Base-by-base conservation (phyloP, 2,888 invertebrate genomes). In the Pharmacophagus antenor region DNA sequence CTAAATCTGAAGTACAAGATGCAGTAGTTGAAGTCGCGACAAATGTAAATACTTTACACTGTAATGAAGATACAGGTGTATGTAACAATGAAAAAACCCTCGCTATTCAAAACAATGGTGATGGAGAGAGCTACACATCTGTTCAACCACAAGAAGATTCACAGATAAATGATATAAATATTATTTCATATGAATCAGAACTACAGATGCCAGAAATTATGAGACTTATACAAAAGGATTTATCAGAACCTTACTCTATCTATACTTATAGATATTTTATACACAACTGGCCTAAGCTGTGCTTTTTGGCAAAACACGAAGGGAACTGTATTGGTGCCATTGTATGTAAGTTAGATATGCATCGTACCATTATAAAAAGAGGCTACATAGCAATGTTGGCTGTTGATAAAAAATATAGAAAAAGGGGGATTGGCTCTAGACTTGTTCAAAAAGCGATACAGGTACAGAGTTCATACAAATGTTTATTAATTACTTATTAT, bases 201-300 rank as follows among this genome's bases (percentile, higher is more conserved):
- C 88, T 96, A 70, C 99, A 99, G 92, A 98, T 99, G 98, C 97
- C 98, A 74, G 97, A 98, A 88, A 99, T 99, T 71, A 99, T 99
- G 98, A 95, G 96, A 91, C 94, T 99, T 78, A 99, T 99, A 84
- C 98, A 99, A 82, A 98, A 98, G 86, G 99, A 99, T 92, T 93
- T 99, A 71, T 99, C 99, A 63, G 99, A 99, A 93, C 99, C 99
- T 42, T 99, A 99, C 92, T 99, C 99, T 68, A 99, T 99, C 92
- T 99, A 99, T 89, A 99, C 99, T 27, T 99, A 99, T 92, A 95
- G 99, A 91, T 99, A 99, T 93, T 99, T 99, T 92, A 99, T 99
- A 84, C 98, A 99, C 87, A 99, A 99, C 88, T 99, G 99, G 99
- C 99, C 99, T 82, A 97, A 99, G 89, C 92, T 99, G 70, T 99